Base-by-base conservation (phyloP, 2,797 vertebrate species). In the Nannoperca australis region DNA sequence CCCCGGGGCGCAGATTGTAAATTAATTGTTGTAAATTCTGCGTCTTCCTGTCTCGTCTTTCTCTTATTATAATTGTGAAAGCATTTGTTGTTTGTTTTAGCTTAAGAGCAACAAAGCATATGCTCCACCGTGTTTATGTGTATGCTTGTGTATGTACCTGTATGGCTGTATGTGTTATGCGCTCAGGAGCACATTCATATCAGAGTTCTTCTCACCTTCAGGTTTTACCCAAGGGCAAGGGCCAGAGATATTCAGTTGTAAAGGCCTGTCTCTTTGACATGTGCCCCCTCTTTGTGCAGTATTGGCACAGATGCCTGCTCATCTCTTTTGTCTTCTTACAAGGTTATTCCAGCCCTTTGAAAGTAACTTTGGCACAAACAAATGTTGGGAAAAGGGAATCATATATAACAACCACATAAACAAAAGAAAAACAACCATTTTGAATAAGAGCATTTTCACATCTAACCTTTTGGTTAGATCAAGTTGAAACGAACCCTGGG, bases 11-110 rank as follows among this genome's bases (percentile, higher is more conserved):
- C 24, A 27, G 24, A 27, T 27, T 27, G 24, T 27, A 27, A 27
- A 27, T 27, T 27, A 27, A 27, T 27, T 27, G 24, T 27, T 70
- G 58, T 79, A 30, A 51, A 54, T 58, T 60, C 47, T 10, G n/a
- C 34, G 55, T 81, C 62, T 78, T 54, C 20, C 68, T 22, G 20
- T 62, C 58, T 69, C 11, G 10, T 55, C 54, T 77, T 74, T 67
- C 45, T 65, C 9, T 20, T 50, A 53, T 55, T 40, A 12, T 49
- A 51, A 73, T 40, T 72, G 20, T 42, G 50, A 76, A 36, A 84
- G 53, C 74, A 85, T 68, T 54, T 87, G 74, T 54, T 87, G 74
- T 82, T 85, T 87, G 81, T 84, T 87, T 91, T 71, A 67, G 30
- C 72, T 65, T 45, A 42, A 44, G 50, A 68, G 70, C 24, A 50